Evolutionary conservation across 2,888 invertebrate genomes (phyloP).

Genomic region (Mesorhabditis sp.): DNA sequence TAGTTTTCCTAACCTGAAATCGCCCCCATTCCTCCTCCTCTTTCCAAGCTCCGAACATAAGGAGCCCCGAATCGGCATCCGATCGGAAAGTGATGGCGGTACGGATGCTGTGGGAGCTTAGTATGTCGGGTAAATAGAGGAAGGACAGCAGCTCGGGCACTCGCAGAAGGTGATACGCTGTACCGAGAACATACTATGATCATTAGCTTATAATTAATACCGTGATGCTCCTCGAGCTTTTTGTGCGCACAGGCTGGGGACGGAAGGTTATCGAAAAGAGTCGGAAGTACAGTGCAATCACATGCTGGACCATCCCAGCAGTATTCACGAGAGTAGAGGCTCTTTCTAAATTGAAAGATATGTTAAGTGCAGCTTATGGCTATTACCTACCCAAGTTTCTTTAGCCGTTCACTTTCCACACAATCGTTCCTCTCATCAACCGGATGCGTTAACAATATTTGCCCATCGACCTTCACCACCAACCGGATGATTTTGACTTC

Average conservation of each 20-base stretch:
- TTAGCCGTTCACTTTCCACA: background rate
- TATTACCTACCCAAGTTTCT: background rate
- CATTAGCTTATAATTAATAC: background rate
- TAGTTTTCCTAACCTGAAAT: conserved; percentile 19
- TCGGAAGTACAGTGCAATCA: conserved; percentile 12
- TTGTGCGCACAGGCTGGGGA: conserved; percentile 11
- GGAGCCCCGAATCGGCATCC: conserved; percentile 32
- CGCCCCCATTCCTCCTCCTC: conserved; percentile 24
- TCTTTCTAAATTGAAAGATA: background rate
- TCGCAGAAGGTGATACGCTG: conserved; percentile 20
- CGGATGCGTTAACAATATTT: background rate
- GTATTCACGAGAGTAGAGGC: conserved; percentile 1
- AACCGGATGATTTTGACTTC: conserved; percentile 1
- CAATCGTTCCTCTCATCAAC: background rate
- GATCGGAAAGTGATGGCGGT: conserved; percentile 26
- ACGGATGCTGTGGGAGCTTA: conserved; percentile 20
- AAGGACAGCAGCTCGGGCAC: conserved; percentile 32
- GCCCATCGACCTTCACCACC: conserved; percentile 5
- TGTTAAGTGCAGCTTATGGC: too few relatives aligned
- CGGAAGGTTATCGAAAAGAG: conserved; percentile 12
- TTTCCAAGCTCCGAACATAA: conserved; percentile 35
- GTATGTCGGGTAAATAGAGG: conserved; percentile 24
- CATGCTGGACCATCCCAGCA: conserved; percentile 12
- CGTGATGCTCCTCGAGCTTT: background rate
- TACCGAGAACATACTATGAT: background rate